These are phyloP conservation scores for Tachysurus fulvidraco DNA, from an alignment of 2,113 vertebrate genomes.

Conservation along the genomic window DNA sequence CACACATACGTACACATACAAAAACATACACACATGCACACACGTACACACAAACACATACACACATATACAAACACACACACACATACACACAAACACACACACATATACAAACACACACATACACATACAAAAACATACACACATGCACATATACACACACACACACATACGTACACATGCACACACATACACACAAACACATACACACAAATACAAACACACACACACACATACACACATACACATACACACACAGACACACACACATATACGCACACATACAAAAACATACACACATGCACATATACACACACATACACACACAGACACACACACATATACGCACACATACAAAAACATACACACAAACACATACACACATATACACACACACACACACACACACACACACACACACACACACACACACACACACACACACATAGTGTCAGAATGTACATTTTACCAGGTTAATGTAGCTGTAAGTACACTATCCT, in stretches of 20 bases:
- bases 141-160: neutral
- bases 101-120: too few species aligned
- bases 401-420: too few species aligned
- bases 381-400: too few species aligned
- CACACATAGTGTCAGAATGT: neutral
- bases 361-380: too few species aligned
- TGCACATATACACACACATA: too few species aligned
- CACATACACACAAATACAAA: too few species aligned
- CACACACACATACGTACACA: neutral
- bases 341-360: too few species aligned
- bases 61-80: neutral
- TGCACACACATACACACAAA: too few species aligned
- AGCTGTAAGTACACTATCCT: neutral
- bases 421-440: neutral
- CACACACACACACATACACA: too few species aligned
- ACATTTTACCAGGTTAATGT: neutral
- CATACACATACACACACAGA: neutral
- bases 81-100: neutral
- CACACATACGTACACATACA: too few species aligned
- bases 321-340: neutral
- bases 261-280: neutral
- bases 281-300: neutral
- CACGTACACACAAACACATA: neutral
- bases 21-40: too few species aligned
- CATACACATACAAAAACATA: too few species aligned